Evolutionary conservation across 2,888 invertebrate species (phyloP), one percentile per base, ranked within the genome.

Genomic region (Melanchra persicariae): DNA sequence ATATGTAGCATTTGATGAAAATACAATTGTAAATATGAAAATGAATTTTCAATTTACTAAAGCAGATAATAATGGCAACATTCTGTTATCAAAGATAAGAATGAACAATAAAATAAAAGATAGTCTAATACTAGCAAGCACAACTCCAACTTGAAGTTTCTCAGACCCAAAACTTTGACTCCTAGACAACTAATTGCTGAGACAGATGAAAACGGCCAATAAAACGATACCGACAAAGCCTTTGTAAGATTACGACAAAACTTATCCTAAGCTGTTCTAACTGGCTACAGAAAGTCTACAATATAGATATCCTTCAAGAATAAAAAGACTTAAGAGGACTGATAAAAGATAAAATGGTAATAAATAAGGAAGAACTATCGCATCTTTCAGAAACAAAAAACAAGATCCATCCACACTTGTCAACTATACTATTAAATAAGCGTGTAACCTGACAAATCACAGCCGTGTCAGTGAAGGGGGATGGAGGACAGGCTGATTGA

Each of bases 361-460:
- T 43, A 51, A 51, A 58, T 26, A 52, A 51, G n/a, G 40, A 24
- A 70, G 45, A 57, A 43, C 1, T 37, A 67, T 47, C 47, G 19
- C 52, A 47, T 62, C 47, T 52, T 62, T 49, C 37, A 45, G 24
- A 52, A 64, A 76, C 64, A 70, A 71, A 73, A 58, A 70, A 52
- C 60, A 72, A 78, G 74, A 51, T 70, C 57, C 45, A 79, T 74
- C 77, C 60, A 60, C 81, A 87, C 85, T 85, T 79, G 86, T 85
- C 85, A 87, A 87, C 85, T 86, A 87, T 88, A 89, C 88, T 88
- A 79, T 84, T 83, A 83, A 85, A 84, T 74, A 77, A 84, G 73
- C 79, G 79, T 88, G 87, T 87, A 87, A 75, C 82, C 86, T 91
- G 92, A 91, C 91, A 91, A 91, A 92, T 92, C 90, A 88, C 90